A percentile compares a stretch with the other conserved stretches of the same genome.
phyloP scores from a whole-genome alignment of 1,140 invertebrate genomes.

The Carposina sasakii region DNA sequence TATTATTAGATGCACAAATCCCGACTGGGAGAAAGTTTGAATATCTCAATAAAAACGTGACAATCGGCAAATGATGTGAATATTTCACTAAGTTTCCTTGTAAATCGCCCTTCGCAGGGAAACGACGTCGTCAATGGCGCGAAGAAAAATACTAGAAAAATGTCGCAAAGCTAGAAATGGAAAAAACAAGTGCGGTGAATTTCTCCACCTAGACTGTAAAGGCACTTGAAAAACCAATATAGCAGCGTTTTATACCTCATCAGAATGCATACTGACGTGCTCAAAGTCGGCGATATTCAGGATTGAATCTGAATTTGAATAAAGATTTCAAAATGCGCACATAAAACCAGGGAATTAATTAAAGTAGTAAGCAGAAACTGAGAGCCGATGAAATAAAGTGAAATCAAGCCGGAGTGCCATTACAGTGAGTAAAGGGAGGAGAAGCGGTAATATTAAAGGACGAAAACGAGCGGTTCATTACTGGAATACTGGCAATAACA shows the following conservation, averaged over 20 bases:
- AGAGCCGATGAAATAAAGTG: constrained; percentile 42
- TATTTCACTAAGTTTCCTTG: constrained; percentile 62
- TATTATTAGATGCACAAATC: constrained; percentile 58
- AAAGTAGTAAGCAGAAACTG: constrained; percentile 38
- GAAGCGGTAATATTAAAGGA: constrained; percentile 61
- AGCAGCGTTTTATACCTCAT: constrained; percentile 39
- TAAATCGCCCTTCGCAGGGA: constrained; percentile 42
- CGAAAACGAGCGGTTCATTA: constrained; percentile 72
- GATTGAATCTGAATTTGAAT: constrained; percentile 15
- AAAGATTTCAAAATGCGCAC: constrained; percentile 14
- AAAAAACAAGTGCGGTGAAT: constrained; percentile 46
- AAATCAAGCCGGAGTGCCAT: constrained; percentile 47
- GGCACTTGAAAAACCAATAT: constrained; percentile 45
- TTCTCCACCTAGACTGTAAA: constrained; percentile 39
- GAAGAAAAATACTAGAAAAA: constrained; percentile 41
- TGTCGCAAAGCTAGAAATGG: constrained; percentile 36
- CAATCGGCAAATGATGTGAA: constrained; percentile 58
- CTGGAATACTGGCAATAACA: constrained; percentile 70
- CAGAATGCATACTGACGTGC: constrained; percentile 42
- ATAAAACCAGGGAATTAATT: constrained; percentile 43
- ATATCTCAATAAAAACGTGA: constrained; percentile 62
- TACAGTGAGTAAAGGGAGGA: constrained; percentile 43
- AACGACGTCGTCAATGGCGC: constrained; percentile 27
- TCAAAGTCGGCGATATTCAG: constrained; percentile 37
- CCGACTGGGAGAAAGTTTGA: constrained; percentile 48